Base-by-base conservation (phyloP, 1,140 invertebrate species). In the Thaumatotibia leucotreta region DNA sequence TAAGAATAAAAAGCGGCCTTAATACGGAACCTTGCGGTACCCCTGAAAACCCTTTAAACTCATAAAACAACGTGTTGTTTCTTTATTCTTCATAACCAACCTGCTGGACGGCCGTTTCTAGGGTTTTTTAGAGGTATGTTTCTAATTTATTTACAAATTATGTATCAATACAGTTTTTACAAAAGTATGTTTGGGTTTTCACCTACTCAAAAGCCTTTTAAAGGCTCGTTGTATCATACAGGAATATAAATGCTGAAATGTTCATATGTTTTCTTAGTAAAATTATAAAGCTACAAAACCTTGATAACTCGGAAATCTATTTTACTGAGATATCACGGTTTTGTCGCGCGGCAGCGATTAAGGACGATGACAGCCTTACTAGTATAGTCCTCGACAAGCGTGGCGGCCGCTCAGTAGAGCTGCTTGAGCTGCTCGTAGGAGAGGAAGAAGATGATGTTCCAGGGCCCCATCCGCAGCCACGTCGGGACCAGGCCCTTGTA, bases 361-460 rank as follows among this genome's bases (percentile, higher is more conserved):
- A n/a, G n/a, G n/a, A n/a, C n/a, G n/a, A n/a, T n/a, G n/a, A n/a
- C n/a, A n/a, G n/a, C n/a, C n/a, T n/a, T n/a, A n/a, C n/a, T n/a
- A n/a, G n/a, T n/a, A n/a, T n/a, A n/a, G n/a, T n/a, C n/a, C n/a
- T n/a, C n/a, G n/a, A n/a, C n/a, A n/a, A n/a, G n/a, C n/a, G n/a
- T n/a, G n/a, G n/a, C n/a, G n/a, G n/a, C n/a, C n/a, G n/a, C n/a
- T 84, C 68, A 92, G 84, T 94, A 94, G 65, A 94, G 74, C 73
- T 91, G 89, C 80, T 97, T 96, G 27, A 98, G 92, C 86, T 98
- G 97, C 89, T 98, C 97, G 89, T 98, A 99, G n/a, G 96, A 97
- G 74, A 98, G 94, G 89, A 99, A 99, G 92, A 99, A 99, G 83
- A 98, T 98, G 58, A 99, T 96, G 92, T 98, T 99, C 98, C 97